These are phyloP conservation scores for Drosophila tanythrix DNA, from an alignment of 2,888 invertebrate genomes.

Conservation along the genomic window DNA sequence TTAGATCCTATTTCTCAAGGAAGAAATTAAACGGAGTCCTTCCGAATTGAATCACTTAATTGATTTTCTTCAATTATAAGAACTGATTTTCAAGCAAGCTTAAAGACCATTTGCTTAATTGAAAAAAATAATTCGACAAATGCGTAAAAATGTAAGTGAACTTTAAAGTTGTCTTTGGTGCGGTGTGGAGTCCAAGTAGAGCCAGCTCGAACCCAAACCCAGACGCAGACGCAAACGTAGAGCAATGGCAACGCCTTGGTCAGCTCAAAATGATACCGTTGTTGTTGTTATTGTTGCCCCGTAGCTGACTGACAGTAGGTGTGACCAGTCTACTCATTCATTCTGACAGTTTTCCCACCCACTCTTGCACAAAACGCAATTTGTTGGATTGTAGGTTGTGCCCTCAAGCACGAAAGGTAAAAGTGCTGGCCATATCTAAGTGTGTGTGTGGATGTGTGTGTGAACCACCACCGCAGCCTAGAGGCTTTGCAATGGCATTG, in stretches of 20 bases:
- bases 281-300: constrained; percentile 47
- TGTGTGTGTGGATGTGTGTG: constrained; percentile 22
- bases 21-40: neutral
- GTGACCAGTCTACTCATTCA: constrained; percentile 84
- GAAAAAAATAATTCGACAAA: constrained; percentile 45
- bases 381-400: constrained; percentile 82
- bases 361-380: constrained; percentile 82
- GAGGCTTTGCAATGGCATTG: constrained; percentile 31
- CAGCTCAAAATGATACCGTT: constrained; percentile 61
- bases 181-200: constrained; percentile 11
- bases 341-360: constrained; percentile 83
- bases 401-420: constrained; percentile 80
- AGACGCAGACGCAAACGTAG: constrained; percentile 25
- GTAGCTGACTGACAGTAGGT: constrained; percentile 83
- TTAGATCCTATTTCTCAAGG: too few species aligned
- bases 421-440: constrained; percentile 60
- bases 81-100: constrained; percentile 24
- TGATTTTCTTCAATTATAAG: constrained; percentile 7
- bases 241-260: constrained; percentile 71
- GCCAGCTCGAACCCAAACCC: constrained; percentile 3
- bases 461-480: constrained; percentile 54
- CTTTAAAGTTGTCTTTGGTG: constrained; percentile 53
- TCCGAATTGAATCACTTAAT: neutral
- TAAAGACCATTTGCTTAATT: constrained; percentile 63
- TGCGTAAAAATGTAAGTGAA: constrained; percentile 43